Evolutionary conservation across 2,113 vertebrate species (phyloP).

Genomic region (Prochilodus magdalenae): DNA sequence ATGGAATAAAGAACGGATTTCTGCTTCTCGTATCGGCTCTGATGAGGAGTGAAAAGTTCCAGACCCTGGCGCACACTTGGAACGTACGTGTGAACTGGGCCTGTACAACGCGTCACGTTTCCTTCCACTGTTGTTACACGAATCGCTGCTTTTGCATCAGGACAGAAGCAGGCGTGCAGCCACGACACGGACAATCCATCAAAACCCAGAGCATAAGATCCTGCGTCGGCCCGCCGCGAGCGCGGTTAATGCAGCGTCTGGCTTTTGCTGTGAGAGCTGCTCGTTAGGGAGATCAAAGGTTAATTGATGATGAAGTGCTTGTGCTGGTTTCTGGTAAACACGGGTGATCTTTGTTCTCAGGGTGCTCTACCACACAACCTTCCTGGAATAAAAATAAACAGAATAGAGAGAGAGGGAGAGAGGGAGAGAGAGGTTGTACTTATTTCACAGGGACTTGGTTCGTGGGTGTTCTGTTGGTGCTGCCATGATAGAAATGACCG

Average conservation of each 20-base stretch:
- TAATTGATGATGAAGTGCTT: conserved; percentile 66
- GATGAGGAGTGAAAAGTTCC: conserved; percentile 26
- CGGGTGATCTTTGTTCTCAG: conserved; percentile 31
- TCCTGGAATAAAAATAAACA: conserved; percentile 10
- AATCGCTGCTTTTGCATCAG: conserved; percentile 17
- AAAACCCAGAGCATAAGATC: conserved; percentile 6
- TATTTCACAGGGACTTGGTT: neutral
- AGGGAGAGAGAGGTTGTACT: neutral
- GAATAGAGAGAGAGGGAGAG: neutral
- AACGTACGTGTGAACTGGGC: neutral
- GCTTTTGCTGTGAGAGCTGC: conserved; percentile 50
- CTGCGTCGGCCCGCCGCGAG: neutral
- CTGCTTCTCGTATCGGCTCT: neutral
- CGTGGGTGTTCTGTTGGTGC: no score
- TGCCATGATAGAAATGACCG: no score
- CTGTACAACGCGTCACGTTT: conserved; percentile 5
- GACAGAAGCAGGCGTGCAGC: neutral
- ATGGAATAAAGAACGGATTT: no score
- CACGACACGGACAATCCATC: conserved; percentile 26
- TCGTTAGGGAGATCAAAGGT: conserved; percentile 66
- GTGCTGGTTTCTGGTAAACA: conserved; percentile 61
- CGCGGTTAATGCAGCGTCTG: conserved; percentile 65
- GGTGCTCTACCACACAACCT: conserved; percentile 4
- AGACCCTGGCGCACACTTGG: neutral
- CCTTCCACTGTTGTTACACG: neutral